Conservation (phyloP, 2,797 vertebrate genomes). For the Onychomys leucogaster region DNA sequence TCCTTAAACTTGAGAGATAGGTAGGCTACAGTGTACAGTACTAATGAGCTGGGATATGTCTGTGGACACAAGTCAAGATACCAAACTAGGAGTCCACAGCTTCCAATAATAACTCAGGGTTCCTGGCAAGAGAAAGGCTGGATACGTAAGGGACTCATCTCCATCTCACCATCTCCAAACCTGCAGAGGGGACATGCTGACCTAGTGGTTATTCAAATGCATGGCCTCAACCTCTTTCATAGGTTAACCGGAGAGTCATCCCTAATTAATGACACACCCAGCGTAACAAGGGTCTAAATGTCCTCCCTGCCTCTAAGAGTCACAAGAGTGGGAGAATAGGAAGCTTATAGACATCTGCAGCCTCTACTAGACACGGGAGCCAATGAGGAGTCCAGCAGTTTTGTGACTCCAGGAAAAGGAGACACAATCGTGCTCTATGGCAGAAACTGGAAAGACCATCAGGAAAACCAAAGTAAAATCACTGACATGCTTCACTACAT, state of each 20-base stretch:
- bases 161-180: slow-evolving; percentile 32
- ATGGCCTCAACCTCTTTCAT: slow-evolving; percentile 45
- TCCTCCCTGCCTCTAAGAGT: slow-evolving; percentile 67
- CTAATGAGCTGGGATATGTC: background rate
- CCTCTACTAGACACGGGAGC: slow-evolving; percentile 9
- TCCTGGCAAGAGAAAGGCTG: background rate
- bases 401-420: background rate
- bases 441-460: background rate
- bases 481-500: background rate
- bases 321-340: background rate
- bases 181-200: slow-evolving; percentile 17
- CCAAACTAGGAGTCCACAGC: background rate
- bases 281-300: slow-evolving; percentile 35
- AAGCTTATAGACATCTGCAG: background rate
- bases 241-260: slow-evolving; percentile 50
- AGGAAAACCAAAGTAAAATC: background rate
- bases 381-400: background rate
- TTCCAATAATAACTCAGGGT: background rate
- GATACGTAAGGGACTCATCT: background rate
- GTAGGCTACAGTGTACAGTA: background rate
- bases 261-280: slow-evolving; percentile 72
- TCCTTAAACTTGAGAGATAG: slow-evolving; percentile 6
- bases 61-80: background rate
- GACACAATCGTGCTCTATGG: background rate
- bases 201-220: slow-evolving; percentile 48